Evolutionary conservation across 1,140 invertebrate genomes (phyloP).

Genomic region (Drosophila sp.): DNA sequence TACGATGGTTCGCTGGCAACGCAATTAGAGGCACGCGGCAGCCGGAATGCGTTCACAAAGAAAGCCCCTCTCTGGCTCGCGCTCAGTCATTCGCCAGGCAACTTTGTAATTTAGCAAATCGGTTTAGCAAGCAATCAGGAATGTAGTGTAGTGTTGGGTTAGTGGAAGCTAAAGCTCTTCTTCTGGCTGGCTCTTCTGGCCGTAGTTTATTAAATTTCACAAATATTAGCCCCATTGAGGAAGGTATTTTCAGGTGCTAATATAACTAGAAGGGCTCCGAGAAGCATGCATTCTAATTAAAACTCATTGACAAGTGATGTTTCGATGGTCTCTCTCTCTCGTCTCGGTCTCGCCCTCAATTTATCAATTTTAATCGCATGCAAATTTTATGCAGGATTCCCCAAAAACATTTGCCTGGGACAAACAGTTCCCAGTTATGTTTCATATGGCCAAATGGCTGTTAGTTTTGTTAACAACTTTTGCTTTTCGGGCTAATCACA

Average conservation of each 20-base stretch:
- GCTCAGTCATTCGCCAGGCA: constrained; percentile 7
- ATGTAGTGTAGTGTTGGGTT: constrained; percentile 2
- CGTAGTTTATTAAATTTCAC: constrained; percentile 63
- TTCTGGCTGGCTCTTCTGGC: neutral
- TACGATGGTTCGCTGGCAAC: constrained; percentile 21
- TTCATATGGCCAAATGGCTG: constrained; percentile 29
- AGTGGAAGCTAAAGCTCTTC: neutral
- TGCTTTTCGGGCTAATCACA: constrained; percentile 58
- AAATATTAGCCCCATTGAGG: constrained; percentile 33
- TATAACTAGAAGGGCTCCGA: neutral
- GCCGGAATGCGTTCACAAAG: constrained; percentile 24
- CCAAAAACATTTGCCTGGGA: constrained; percentile 54
- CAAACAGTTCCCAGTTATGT: constrained; percentile 38
- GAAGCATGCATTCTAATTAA: constrained; percentile 37
- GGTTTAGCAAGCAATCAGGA: constrained; percentile 60
- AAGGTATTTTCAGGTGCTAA: neutral
- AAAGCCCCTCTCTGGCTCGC: constrained; percentile 6
- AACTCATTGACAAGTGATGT: constrained; percentile 26
- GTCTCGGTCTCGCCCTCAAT: constrained; percentile 16
- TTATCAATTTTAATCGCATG: constrained; percentile 75
- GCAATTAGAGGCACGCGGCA: constrained; percentile 58
- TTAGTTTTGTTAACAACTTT: constrained; percentile 73
- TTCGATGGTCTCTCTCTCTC: constrained; percentile 14
- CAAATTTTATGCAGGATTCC: constrained; percentile 70
- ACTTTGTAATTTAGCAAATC: constrained; percentile 73